Base-by-base conservation (phyloP, 2,797 vertebrate species). In the Protonibea diacanthus region DNA sequence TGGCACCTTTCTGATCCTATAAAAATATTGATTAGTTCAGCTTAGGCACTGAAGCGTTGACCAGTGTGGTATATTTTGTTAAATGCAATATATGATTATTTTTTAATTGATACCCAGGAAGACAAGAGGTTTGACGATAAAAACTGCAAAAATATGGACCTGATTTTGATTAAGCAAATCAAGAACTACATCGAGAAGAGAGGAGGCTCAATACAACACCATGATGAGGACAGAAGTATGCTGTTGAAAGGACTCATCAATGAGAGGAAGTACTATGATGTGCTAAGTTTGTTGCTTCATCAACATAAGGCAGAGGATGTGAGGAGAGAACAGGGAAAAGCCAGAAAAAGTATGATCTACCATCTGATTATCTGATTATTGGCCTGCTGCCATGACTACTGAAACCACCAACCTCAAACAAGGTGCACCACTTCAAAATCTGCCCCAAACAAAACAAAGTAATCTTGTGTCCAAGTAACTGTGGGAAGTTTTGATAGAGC, bases 321-420 rank as follows among this genome's bases (percentile, higher is more conserved):
- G 27, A 69, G 51, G 3, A 62, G 51, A 27, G 27, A 55, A 29
- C 29, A 81, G 4, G 2, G 55, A 62, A 60, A 67, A 17, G 42
- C 20, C 44, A 48, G 33, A 53, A 56, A 74, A 82, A 21, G 40
- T 8, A 51, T 76, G 25, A 59, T 60, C 42, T 40, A 48, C 0
- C 33, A 38, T 38, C 8, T 9, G 33, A 38, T 2, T 27, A 27
- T 27, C 25, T 27, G 25, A 21, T 63, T 48, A 61, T 59, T 73
- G 59, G 56, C 51, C 3, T 42, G 61, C 9, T 74, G 58, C 47
- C 29, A 66, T 60, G 42, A 42, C 48, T 49, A 49, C 48, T 20
- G 25, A 21, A 60, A 74, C 53, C 42, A 47, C 38, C 49, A 58
- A 48, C 55, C 21, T 72, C 47, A 61, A 15, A 65, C 27, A 14